These are phyloP conservation scores for Caenorhabditis macrosperma DNA, from an alignment of 2,888 invertebrate species.

Conservation along the genomic window DNA sequence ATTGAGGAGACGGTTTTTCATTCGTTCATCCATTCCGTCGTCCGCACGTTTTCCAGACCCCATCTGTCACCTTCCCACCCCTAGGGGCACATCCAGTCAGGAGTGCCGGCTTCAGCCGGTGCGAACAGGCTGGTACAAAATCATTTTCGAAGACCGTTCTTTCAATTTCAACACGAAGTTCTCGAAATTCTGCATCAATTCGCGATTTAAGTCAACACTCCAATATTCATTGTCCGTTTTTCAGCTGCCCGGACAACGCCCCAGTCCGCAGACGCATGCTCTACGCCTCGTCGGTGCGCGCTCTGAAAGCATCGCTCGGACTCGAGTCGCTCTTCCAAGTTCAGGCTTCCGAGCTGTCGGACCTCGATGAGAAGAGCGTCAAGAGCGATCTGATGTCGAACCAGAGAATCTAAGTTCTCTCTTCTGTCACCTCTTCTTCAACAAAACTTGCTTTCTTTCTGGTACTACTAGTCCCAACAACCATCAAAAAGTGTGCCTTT, in stretches of 20 bases:
- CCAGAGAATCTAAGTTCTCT: conserved; percentile 74
- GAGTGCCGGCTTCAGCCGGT: too few species aligned
- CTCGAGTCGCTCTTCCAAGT: conserved; percentile 80
- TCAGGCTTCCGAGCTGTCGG: conserved; percentile 80
- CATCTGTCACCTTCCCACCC: too few species aligned
- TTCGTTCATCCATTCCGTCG: too few species aligned
- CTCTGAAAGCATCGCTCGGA: conserved; percentile 79
- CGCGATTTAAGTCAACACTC: too few species aligned
- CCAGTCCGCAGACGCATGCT: conserved; percentile 80
- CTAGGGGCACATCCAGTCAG: too few species aligned
- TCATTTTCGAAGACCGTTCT: background rate
- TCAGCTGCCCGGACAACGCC: conserved; percentile 80
- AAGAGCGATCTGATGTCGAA: conserved; percentile 80
- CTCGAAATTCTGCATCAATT: too few species aligned
- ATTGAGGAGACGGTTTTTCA: too few species aligned
- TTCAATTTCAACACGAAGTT: too few species aligned
- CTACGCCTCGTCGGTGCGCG: conserved; percentile 80
- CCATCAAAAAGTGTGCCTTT: conserved; percentile 32
- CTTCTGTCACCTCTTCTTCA: background rate
- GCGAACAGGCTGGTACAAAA: too few species aligned
- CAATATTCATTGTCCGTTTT: too few species aligned
- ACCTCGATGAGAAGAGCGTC: conserved; percentile 80
- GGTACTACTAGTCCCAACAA: conserved; percentile 35
- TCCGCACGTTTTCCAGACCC: too few species aligned
- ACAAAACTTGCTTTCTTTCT: conserved; percentile 11